Base-by-base conservation (phyloP, 2,113 vertebrate species). In the Andinoacara biseriatus region DNA sequence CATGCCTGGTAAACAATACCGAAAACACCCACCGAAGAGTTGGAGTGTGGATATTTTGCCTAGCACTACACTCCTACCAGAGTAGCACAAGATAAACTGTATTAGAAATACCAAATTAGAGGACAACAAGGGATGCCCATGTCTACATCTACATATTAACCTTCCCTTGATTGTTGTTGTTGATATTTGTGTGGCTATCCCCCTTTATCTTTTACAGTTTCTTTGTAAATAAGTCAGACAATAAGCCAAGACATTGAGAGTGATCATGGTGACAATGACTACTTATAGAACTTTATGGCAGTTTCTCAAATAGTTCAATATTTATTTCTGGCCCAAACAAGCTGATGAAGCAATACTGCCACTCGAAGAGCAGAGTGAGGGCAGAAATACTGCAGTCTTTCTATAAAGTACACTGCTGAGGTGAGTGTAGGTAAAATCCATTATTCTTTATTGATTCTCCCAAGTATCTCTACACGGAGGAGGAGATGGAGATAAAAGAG, bases 391-490 rank as follows among this genome's bases (percentile, higher is more conserved):
- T 63, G 60, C 61, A 65, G 18, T 61, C 58, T 18, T 74, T 75
- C 62, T n/a, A 80, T 76, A 58, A 59, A 59, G 46, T 31, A 10
- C 13, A 65, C 22, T 83, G 76, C 65, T 74, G 82, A 81, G 65
- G 82, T 75, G 65, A 77, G 38, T 54, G 10, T n/a, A 69, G 81
- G 78, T 84, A 78, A 81, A 86, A 87, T 58, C 61, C 40, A 85
- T 90, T 86, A 82, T 72, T 83, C 67, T 83, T 65, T 24, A 87
- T 89, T 82, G 86, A 90, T 84, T 84, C 82, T 22, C 33, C n/a
- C 17, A 14, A 38, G 52, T 78, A 60, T 78, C 62, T 83, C 69
- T 60, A 60, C 61, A 62, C 38, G 0, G 6, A 52, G 80, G 31
- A 58, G 63, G 43, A 84, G 62, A 81, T 80, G 38, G 46, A 75